Base-by-base conservation (phyloP, 2,888 invertebrate species). In the Coelogynopora nodosa region DNA sequence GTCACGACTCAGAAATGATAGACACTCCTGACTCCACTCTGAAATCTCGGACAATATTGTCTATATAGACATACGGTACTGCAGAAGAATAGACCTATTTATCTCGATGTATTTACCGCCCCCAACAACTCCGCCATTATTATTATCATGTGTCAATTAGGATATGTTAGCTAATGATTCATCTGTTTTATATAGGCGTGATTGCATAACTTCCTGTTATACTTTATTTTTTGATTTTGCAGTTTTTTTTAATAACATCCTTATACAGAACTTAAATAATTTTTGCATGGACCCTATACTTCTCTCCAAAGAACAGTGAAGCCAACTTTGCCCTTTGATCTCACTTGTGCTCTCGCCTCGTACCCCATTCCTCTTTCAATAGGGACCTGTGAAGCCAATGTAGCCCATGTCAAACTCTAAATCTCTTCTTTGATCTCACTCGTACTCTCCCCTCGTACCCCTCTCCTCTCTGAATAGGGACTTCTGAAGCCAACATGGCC, bases 401-500 rank as follows among this genome's bases (percentile, higher is more conserved):
- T 49, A 49, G 18, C 5, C 5, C 5, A 18, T 49, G 5, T n/a
- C n/a, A n/a, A n/a, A 18, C 18, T 49, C 18, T 49, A 49, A 49
- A 49, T 49, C 18, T 49, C 18, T 5, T 49, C 18, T 49, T 49
- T 49, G 49, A 49, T 49, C 10, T 49, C 10, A 13, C 10, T 49
- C 49, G 18, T 49, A n/a, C n/a, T n/a, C n/a, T n/a, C n/a, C n/a
- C n/a, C n/a, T n/a, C n/a, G n/a, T n/a, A n/a, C n/a, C n/a, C n/a
- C n/a, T n/a, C n/a, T n/a, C n/a, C n/a, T n/a, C 49, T 49, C 18
- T 18, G 10, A 49, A 5, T 13, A 97, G 97, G 95, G 88, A 96
- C 95, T 88, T 94, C 95, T n/a, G n/a, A n/a, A n/a, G n/a, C 5
- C 10, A 18, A 49, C 5, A 13, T 49, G 18, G 18, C 5, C 5